phyloP scores from a whole-genome alignment of 2,113 vertebrate genomes.

The Anoura caudifer region DNA sequence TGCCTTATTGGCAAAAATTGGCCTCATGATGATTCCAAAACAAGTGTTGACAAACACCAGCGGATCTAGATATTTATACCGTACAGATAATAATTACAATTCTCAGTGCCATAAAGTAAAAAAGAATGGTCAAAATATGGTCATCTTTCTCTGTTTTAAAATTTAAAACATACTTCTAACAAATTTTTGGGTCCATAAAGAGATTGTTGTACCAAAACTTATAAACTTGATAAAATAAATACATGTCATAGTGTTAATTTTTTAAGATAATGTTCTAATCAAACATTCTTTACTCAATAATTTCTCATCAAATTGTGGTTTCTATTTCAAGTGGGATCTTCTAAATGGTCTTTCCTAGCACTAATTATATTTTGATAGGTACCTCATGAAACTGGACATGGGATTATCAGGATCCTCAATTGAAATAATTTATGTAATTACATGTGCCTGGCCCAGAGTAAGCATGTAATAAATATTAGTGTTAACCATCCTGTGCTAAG shows the following conservation, averaged over 20 bases:
- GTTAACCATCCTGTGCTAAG: background rate
- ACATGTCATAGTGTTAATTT: background rate
- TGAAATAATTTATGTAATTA: background rate
- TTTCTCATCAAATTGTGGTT: background rate
- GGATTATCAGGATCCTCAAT: background rate
- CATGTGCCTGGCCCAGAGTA: background rate
- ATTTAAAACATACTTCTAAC: background rate
- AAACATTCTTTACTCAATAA: background rate
- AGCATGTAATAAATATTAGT: background rate
- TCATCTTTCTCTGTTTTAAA: background rate
- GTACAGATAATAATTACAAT: background rate
- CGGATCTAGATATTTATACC: background rate
- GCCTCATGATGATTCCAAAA: background rate
- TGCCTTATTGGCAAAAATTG: background rate
- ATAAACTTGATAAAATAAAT: background rate
- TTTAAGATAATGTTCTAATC: background rate
- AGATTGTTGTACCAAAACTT: background rate
- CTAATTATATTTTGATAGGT: constrained; percentile 1
- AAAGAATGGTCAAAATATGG: background rate
- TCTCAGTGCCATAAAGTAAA: background rate
- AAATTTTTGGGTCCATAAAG: background rate
- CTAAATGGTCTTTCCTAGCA: background rate
- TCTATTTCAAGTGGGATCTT: background rate
- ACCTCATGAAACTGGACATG: background rate
- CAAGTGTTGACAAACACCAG: background rate